Evolutionary conservation across 2,888 invertebrate genomes (phyloP).

Genomic region (Chromoteleia sp.): DNA sequence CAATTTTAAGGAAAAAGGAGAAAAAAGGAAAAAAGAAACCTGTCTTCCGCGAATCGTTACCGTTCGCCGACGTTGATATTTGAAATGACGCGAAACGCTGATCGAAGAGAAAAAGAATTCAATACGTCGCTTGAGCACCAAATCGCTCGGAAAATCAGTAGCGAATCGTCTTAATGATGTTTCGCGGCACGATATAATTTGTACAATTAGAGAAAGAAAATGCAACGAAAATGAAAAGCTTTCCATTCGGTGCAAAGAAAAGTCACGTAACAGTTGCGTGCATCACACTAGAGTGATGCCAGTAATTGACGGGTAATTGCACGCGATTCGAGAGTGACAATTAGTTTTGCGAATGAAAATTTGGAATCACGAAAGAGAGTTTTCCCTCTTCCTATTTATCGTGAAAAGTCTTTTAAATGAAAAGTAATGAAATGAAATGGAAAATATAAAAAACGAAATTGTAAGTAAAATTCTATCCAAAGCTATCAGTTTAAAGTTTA

Average conservation of each 20-base stretch:
- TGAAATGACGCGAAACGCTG: neutral
- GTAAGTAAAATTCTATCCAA: too few relatives aligned
- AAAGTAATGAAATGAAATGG: too few relatives aligned
- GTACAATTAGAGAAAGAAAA: slow-evolving; percentile 37
- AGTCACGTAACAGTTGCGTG: slow-evolving; percentile 34
- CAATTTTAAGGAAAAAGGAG: neutral
- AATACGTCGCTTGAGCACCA: slow-evolving; percentile 14
- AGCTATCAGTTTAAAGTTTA: too few relatives aligned
- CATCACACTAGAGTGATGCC: slow-evolving; percentile 15
- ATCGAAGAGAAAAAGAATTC: neutral
- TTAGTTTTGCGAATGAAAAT: slow-evolving; percentile 15
- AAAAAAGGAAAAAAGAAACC: too few relatives aligned
- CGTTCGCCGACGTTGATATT: neutral
- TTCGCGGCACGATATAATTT: slow-evolving; percentile 10
- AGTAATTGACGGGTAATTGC: slow-evolving; percentile 33
- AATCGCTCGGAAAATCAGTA: slow-evolving; percentile 37
- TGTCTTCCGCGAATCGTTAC: too few relatives aligned
- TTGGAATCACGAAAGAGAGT: slow-evolving; percentile 2
- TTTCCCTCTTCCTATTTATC: neutral
- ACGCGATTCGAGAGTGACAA: slow-evolving; percentile 32
- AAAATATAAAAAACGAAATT: too few relatives aligned
- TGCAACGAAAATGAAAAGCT: slow-evolving; percentile 40
- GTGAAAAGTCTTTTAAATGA: too few relatives aligned
- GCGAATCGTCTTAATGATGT: slow-evolving; percentile 12
- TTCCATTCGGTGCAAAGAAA: slow-evolving; percentile 24